These are phyloP conservation scores for Papilio protenor DNA, from an alignment of 2,888 invertebrate genomes.

Conservation along the genomic window DNA sequence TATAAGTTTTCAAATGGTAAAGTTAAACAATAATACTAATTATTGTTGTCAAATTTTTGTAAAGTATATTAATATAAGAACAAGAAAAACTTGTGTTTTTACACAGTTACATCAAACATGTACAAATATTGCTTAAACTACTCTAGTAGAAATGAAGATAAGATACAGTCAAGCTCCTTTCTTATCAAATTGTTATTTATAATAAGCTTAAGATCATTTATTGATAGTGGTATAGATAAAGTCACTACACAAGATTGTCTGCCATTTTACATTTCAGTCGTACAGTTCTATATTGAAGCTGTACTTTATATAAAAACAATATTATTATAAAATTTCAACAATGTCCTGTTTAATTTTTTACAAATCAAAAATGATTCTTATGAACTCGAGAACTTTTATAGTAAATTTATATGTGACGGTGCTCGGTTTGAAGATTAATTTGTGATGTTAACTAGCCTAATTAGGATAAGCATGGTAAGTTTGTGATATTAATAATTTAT, in stretches of 20 bases:
- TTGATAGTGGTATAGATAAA: slow-evolving; percentile 77
- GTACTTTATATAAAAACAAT: slow-evolving; percentile 58
- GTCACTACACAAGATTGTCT: slow-evolving; percentile 64
- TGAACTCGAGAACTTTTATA: slow-evolving; percentile 69
- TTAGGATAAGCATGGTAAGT: slow-evolving; percentile 70
- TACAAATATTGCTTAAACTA: slow-evolving; percentile 58
- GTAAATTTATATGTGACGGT: slow-evolving; percentile 64
- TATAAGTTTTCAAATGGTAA: not conserved
- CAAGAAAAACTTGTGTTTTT: slow-evolving; percentile 17
- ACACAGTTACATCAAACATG: slow-evolving; percentile 43
- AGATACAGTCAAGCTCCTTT: slow-evolving; percentile 72
- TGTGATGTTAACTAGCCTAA: slow-evolving; percentile 63
- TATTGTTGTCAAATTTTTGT: not conserved
- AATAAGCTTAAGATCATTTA: slow-evolving; percentile 77
- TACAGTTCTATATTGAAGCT: slow-evolving; percentile 64
- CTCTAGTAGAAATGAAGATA: slow-evolving; percentile 66
- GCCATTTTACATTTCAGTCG: slow-evolving; percentile 55
- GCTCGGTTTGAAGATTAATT: slow-evolving; percentile 62
- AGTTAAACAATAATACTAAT: not conserved
- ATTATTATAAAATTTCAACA: slow-evolving; percentile 55
- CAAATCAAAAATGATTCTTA: slow-evolving; percentile 71
- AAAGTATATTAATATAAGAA: not conserved
- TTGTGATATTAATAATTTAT: slow-evolving; percentile 47
- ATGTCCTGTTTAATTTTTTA: slow-evolving; percentile 69
- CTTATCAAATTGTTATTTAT: slow-evolving; percentile 79